These are phyloP conservation scores for human (Homo sapiens) DNA, from an alignment of 2,113 vertebrate species.

Conservation along the genomic window DNA sequence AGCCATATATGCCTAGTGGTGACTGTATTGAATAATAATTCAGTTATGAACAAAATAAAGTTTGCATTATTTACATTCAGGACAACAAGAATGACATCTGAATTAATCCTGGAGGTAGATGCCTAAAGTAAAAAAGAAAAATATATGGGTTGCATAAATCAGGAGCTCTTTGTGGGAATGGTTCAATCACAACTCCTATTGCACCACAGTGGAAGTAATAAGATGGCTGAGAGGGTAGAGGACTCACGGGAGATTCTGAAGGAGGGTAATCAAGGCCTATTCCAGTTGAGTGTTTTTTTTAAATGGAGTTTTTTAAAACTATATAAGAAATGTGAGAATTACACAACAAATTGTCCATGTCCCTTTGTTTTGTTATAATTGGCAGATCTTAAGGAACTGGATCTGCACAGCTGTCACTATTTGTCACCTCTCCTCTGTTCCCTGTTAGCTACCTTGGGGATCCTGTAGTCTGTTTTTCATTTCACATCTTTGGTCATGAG, in stretches of 20 bases:
- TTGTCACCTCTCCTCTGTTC: neutral
- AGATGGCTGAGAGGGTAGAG: neutral
- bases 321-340: neutral
- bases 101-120: neutral
- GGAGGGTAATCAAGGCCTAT: neutral
- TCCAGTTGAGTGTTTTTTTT: neutral
- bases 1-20: neutral
- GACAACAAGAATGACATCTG: neutral
- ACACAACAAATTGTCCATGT: neutral
- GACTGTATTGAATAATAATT: neutral
- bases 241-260: neutral
- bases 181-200: neutral
- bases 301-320: neutral
- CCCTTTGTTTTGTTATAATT: neutral
- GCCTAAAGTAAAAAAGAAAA: neutral
- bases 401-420: neutral
- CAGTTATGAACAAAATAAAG: constrained; percentile 19
- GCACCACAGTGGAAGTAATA: too few species aligned
- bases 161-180: neutral
- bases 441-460: neutral
- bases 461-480: neutral
- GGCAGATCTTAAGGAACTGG: neutral
- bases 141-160: neutral
- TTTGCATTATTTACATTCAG: constrained; percentile 39
- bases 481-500: neutral